Conservation (phyloP, 2,888 invertebrate genomes). For the Perithous albicinctus region DNA sequence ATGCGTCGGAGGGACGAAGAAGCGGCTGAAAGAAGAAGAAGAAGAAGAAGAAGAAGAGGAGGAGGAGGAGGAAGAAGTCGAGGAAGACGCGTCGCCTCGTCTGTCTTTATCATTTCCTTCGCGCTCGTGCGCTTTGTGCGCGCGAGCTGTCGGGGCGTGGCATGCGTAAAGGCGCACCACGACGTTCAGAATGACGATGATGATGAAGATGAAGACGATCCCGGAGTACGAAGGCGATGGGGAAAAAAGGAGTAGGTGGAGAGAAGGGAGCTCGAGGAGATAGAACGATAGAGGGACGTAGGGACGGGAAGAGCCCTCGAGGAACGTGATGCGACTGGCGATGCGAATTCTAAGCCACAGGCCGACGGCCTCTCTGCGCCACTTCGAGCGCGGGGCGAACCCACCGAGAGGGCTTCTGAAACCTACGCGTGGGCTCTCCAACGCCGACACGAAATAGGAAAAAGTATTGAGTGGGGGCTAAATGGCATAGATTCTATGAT, state of each 20-base stretch:
- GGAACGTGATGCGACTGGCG: conserved; percentile 76
- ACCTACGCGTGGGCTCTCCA: conserved; percentile 74
- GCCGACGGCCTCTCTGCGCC: conserved; percentile 70
- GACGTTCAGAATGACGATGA: conserved; percentile 39
- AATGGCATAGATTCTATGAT: conserved; percentile 9
- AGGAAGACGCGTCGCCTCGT: conserved; percentile 14
- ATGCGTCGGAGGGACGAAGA: neutral
- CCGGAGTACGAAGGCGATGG: too few species aligned
- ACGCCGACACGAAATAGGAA: conserved; percentile 38
- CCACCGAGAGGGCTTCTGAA: conserved; percentile 77
- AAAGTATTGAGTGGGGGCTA: neutral
- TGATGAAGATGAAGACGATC: conserved; percentile 37
- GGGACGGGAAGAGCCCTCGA: conserved; percentile 69
- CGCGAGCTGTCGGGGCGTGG: conserved; percentile 52
- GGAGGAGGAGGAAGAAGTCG: conserved; percentile 19
- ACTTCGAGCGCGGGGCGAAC: conserved; percentile 22
- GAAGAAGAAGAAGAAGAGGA: conserved; percentile 34
- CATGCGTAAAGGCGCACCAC: conserved; percentile 35
- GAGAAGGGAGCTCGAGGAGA: conserved; percentile 2
- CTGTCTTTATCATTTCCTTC: conserved; percentile 25
- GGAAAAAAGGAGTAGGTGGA: too few species aligned
- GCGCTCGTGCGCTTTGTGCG: conserved; percentile 37
- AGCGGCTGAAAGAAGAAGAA: neutral
- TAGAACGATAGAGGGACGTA: conserved; percentile 14
- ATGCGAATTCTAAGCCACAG: conserved; percentile 78